phyloP scores from a whole-genome alignment of 30 jellyfish, hydroid and myxozoan species.

The Rhopilema esculentum region DNA sequence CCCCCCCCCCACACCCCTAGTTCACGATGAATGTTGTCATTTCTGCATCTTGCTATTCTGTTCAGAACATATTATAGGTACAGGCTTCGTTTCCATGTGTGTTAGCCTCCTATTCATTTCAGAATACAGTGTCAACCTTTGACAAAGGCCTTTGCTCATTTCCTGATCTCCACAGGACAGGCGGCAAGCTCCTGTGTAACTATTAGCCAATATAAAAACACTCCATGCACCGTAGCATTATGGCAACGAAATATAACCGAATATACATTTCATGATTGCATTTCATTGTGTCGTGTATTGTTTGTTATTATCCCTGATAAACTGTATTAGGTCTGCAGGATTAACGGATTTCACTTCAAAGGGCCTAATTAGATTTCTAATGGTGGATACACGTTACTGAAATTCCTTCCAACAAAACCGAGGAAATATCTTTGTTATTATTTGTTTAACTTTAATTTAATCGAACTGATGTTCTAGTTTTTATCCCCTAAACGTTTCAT shows the following conservation, averaged over 20 bases:
- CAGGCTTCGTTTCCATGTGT: background rate
- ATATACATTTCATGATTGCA: constrained; percentile 1
- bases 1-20: too few relatives aligned
- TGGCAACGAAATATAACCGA: background rate
- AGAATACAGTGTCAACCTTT: background rate
- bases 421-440: constrained; percentile 1
- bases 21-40: background rate
- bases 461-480: background rate
- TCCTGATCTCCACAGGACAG: constrained; percentile 19
- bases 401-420: constrained; percentile 40
- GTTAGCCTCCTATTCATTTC: background rate
- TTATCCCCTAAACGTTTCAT: background rate
- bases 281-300: background rate
- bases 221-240: constrained; percentile 19
- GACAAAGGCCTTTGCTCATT: background rate
- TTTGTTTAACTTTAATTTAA: constrained; percentile 3
- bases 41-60: too few relatives aligned
- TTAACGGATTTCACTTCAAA: background rate
- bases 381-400: constrained; percentile 17
- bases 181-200: constrained; percentile 11
- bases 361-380: constrained; percentile 17
- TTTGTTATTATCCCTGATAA: constrained; percentile 8
- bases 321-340: constrained; percentile 26
- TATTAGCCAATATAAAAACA: constrained; percentile 8
- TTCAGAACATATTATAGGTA: too few relatives aligned